A percentile compares a stretch with the other conserved stretches of the same genome.
Evolutionary conservation across 2,113 vertebrate genomes (phyloP).

Genomic region (Paralichthys olivaceus): DNA sequence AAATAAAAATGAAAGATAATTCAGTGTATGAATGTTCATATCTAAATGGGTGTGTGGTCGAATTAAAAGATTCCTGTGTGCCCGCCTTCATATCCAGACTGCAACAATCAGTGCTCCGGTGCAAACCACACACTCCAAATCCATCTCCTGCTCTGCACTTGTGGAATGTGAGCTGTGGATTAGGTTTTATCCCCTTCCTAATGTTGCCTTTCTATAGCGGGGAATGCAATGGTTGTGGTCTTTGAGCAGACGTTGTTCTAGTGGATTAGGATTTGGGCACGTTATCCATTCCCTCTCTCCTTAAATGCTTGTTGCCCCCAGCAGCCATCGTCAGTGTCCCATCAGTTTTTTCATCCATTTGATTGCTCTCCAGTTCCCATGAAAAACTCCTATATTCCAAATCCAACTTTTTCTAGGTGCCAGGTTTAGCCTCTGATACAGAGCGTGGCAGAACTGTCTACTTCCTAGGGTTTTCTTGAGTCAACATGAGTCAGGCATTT

Average conservation of each 20-base stretch:
- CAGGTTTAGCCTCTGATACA: no score
- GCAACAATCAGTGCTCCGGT: conserved; percentile 36
- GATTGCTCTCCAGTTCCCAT: conserved; percentile 55
- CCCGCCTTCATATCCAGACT: conserved; percentile 1
- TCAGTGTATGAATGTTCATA: background rate
- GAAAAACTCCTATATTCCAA: conserved; percentile 4
- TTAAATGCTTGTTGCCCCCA: conserved; percentile 50
- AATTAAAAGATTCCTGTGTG: conserved; percentile 44
- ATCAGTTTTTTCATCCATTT: conserved; percentile 18
- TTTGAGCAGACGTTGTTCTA: conserved; percentile 62
- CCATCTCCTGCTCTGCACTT: conserved; percentile 73
- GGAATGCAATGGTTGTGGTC: conserved; percentile 69
- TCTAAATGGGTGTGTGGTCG: conserved; percentile 48
- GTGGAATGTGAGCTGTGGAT: conserved; percentile 84
- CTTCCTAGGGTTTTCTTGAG: no score
- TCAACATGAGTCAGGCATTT: background rate
- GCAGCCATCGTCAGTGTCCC: conserved; percentile 1
- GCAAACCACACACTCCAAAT: conserved; percentile 29
- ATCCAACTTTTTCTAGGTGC: background rate
- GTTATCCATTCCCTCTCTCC: conserved; percentile 55
- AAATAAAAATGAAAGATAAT: background rate
- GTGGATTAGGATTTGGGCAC: conserved; percentile 73
- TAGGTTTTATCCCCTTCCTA: conserved; percentile 68
- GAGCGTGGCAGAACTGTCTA: no score
- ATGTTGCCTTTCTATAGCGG: conserved; percentile 65